These are phyloP conservation scores for Drosophila repletoides DNA, from an alignment of 1,140 invertebrate species.

Conservation along the genomic window DNA sequence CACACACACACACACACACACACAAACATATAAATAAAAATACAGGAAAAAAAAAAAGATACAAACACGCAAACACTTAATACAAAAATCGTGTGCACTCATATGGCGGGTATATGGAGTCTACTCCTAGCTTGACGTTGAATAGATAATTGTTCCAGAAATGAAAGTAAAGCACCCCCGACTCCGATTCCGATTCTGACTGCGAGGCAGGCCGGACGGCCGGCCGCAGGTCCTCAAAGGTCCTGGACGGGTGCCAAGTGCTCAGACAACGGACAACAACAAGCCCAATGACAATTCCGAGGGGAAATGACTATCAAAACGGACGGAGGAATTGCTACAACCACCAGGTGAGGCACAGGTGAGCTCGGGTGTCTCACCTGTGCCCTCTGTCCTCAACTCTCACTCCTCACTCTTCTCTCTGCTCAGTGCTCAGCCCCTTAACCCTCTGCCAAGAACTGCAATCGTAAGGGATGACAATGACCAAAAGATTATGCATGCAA, in stretches of 20 bases:
- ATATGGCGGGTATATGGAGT: constrained; percentile 48
- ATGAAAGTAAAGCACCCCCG: constrained; percentile 64
- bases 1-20: constrained; percentile 35
- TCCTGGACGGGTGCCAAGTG: constrained; percentile 55
- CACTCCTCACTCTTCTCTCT: not conserved
- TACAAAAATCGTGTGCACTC: constrained; percentile 80
- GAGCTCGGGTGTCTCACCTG: constrained; percentile 28
- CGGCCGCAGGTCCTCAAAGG: constrained; percentile 21
- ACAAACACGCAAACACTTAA: constrained; percentile 77
- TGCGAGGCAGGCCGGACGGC: not conserved
- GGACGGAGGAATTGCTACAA: constrained; percentile 53
- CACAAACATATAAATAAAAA: not conserved
- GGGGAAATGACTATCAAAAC: constrained; percentile 67
- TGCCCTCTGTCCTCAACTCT: constrained; percentile 4
- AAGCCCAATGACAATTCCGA: constrained; percentile 64
- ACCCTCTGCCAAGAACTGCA: constrained; percentile 40
- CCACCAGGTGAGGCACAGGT: constrained; percentile 63
- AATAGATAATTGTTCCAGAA: constrained; percentile 80
- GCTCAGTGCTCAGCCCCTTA: constrained; percentile 1
- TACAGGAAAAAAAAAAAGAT: constrained; percentile 1
- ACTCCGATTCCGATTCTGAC: constrained; percentile 6
- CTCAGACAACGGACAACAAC: too few species aligned
- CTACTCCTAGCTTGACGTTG: constrained; percentile 68
- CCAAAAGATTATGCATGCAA: constrained; percentile 77
- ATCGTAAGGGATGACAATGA: constrained; percentile 72